Evolutionary conservation across 1,140 invertebrate genomes (phyloP).

Genomic region (Sesamia nonagrioides): DNA sequence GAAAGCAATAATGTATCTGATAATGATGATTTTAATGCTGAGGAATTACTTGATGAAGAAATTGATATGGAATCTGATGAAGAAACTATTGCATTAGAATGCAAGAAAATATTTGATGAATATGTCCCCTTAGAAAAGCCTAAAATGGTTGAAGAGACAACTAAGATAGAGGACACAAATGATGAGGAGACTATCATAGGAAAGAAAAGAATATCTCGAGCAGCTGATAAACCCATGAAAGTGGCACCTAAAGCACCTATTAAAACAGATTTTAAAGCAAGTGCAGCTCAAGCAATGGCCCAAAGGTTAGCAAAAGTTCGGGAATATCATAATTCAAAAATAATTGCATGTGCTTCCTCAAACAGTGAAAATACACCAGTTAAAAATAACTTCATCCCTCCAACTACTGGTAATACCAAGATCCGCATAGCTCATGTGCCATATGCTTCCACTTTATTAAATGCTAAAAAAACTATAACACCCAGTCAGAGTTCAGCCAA

Average conservation of each 20-base stretch:
- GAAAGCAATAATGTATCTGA: slow-evolving; percentile 56
- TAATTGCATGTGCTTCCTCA: slow-evolving; percentile 25
- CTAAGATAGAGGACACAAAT: slow-evolving; percentile 60
- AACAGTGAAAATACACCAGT: slow-evolving; percentile 53
- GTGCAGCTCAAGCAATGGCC: slow-evolving; percentile 82
- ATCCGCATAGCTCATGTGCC: slow-evolving; percentile 87
- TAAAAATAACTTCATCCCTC: slow-evolving; percentile 60
- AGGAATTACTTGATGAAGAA: slow-evolving; percentile 65
- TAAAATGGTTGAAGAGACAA: slow-evolving; percentile 62
- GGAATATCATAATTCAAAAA: slow-evolving; percentile 82
- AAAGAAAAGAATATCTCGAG: slow-evolving; percentile 84
- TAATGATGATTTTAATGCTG: slow-evolving; percentile 58
- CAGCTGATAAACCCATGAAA: slow-evolving; percentile 77
- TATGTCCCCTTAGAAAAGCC: slow-evolving; percentile 79
- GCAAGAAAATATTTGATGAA: slow-evolving; percentile 87
- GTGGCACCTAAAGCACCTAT: slow-evolving; percentile 66
- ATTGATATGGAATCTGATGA: slow-evolving; percentile 83
- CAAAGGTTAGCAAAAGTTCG: slow-evolving; percentile 83
- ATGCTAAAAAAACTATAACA: slow-evolving; percentile 80
- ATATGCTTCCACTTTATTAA: slow-evolving; percentile 84
- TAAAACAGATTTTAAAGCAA: slow-evolving; percentile 83
- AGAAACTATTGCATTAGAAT: slow-evolving; percentile 82
- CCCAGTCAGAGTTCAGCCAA: slow-evolving; percentile 55
- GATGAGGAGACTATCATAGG: slow-evolving; percentile 75
- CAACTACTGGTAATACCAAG: slow-evolving; percentile 70